These are phyloP conservation scores for Cyanoderma ruficeps DNA, from an alignment of 2,113 vertebrate species.

Conservation along the genomic window DNA sequence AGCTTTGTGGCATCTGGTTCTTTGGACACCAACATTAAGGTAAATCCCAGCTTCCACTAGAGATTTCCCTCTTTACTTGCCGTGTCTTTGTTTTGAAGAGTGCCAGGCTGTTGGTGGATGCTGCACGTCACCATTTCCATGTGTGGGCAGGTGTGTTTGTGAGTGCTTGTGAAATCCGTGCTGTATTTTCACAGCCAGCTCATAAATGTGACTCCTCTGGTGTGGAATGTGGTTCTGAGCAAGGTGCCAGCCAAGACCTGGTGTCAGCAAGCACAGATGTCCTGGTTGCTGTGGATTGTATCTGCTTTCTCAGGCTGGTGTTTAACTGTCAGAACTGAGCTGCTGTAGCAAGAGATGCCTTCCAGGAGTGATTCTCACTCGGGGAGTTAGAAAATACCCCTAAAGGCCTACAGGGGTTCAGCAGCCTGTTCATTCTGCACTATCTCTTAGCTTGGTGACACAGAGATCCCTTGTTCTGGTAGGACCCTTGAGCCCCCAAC, in stretches of 20 bases:
- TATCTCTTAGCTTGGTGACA: not conserved
- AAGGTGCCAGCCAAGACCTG: not conserved
- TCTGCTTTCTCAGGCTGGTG: not conserved
- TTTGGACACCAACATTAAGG: conserved; percentile 95
- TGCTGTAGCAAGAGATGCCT: not conserved
- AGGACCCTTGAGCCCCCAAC: not conserved
- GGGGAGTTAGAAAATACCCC: not conserved
- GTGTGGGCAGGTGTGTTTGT: not conserved
- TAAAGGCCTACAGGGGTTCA: not conserved
- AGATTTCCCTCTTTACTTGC: not conserved
- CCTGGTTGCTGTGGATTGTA: not conserved
- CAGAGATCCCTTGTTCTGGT: not conserved
- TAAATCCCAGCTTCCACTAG: conserved; percentile 30
- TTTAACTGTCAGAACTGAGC: not conserved
- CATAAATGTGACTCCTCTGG: not conserved
- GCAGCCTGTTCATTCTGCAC: not conserved
- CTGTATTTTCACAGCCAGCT: not conserved
- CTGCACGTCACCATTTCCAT: not conserved
- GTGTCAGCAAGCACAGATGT: not conserved
- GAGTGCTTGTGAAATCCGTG: not conserved
- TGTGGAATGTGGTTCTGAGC: not conserved
- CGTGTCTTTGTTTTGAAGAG: not conserved
- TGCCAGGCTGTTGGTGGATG: not conserved
- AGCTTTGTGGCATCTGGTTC: conserved; percentile 92
- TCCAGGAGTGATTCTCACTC: not conserved